Conservation (phyloP, 2,888 invertebrate genomes). For the Synergus japonicus region DNA sequence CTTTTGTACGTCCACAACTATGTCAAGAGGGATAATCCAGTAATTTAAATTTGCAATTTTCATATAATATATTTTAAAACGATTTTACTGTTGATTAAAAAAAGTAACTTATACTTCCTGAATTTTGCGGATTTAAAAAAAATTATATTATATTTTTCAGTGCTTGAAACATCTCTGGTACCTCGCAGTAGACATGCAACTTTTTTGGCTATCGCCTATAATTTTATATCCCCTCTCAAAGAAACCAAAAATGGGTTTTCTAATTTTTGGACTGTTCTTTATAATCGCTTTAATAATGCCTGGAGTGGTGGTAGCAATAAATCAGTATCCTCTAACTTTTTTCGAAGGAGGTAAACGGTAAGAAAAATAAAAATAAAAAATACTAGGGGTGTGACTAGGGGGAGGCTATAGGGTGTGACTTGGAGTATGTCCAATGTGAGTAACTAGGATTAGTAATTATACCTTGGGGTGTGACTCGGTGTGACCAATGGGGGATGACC, state of each 20-base stretch:
- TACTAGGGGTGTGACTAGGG: no score
- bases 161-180: conserved; percentile 81
- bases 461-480: no score
- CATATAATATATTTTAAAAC: no score
- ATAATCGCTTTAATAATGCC: conserved; percentile 68
- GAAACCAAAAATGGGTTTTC: conserved; percentile 72
- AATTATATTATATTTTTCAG: conserved; percentile 56
- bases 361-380: neutral
- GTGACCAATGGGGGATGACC: no score
- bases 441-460: no score
- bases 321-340: conserved; percentile 74
- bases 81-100: neutral
- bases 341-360: conserved; percentile 62
- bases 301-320: conserved; percentile 71
- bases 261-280: conserved; percentile 63
- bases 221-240: conserved; percentile 78
- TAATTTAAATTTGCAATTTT: no score
- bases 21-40: no score
- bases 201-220: conserved; percentile 80
- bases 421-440: no score
- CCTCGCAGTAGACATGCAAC: conserved; percentile 80
- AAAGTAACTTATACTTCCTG: no score
- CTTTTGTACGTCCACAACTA: conserved; percentile 79
- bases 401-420: no score
- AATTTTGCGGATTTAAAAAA: no score